These are phyloP conservation scores for Encarsia formosa DNA, from an alignment of 2,888 invertebrate species.

Conservation along the genomic window DNA sequence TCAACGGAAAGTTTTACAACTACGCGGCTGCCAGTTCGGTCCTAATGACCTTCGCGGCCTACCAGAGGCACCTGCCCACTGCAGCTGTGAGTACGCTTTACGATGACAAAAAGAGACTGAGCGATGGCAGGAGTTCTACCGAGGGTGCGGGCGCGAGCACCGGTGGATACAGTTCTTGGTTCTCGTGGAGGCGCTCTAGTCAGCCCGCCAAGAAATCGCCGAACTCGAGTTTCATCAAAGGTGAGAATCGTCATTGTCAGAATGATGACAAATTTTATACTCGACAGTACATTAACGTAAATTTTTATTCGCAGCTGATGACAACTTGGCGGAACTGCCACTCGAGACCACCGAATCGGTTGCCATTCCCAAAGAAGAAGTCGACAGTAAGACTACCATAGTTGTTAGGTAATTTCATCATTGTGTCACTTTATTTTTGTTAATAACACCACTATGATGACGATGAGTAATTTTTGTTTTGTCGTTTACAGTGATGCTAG, in stretches of 20 bases:
- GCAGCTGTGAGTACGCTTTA: slow-evolving; percentile 40
- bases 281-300: background rate
- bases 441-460: background rate
- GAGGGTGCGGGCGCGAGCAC: slow-evolving; percentile 26
- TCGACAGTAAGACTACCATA: background rate
- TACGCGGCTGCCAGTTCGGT: slow-evolving; percentile 90
- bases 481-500: slow-evolving; percentile 5
- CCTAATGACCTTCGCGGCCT: slow-evolving; percentile 81
- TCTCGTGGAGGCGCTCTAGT: slow-evolving; percentile 54
- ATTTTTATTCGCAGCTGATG: background rate
- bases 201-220: slow-evolving; percentile 33
- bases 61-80: slow-evolving; percentile 78
- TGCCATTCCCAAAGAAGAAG: background rate
- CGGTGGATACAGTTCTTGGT: slow-evolving; percentile 56
- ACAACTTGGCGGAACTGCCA: background rate
- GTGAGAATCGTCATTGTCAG: slow-evolving; percentile 25
- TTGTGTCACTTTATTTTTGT: background rate
- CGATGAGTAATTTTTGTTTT: background rate
- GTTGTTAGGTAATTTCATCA: background rate
- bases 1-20: slow-evolving; percentile 83
- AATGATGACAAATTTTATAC: background rate
- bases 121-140: slow-evolving; percentile 24
- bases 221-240: slow-evolving; percentile 21
- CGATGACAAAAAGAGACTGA: slow-evolving; percentile 40
- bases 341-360: background rate